Base-by-base conservation (phyloP, 2,888 invertebrate species). In the Tineola bisselliella region DNA sequence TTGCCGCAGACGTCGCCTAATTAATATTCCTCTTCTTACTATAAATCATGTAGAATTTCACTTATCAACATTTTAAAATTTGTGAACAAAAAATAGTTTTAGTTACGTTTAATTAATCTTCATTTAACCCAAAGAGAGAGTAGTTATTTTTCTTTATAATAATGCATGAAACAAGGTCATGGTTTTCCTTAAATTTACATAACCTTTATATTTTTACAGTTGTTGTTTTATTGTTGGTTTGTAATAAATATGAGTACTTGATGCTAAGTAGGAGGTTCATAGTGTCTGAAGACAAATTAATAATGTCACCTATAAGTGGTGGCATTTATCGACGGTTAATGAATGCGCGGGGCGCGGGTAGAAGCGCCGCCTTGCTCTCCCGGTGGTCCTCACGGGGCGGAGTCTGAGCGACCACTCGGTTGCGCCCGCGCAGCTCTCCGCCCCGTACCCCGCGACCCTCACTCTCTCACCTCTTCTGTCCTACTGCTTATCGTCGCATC, bases 381-480 rank as follows among this genome's bases (percentile, higher is more conserved):
- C 87, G 88, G 87, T 88, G 88, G 88, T 88, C 88, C 78, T 69
- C 77, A 77, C 81, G 82, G 84, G 84, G 86, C 79, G 82, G 84
- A 78, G 84, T 82, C 84, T 61, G 64, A 62, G 62, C 61, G 62
- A 60, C 62, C 62, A 59, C 54, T 57, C 61, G 64, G 63, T 61
- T 52, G 43, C 61, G 13, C 59, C 61, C 75, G 68, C 70, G 77
- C 79, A 81, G 82, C 84, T 83, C 83, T 76, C 81, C 82, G 77
- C 76, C 74, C 71, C 75, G 75, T 75, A 72, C 74, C 73, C 74
- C 76, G 70, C 77, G 65, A 38, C 52, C 19, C 43, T 61, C 62
- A 17, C 59, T 44, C 71, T 66, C 65, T 38, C 56, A 44, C 62
- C 62, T 65, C 67, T 66, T 69, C 67, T 70, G 72, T 70, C 71